These are phyloP conservation scores for Paracyprichromis sp. DNA, from an alignment of 2,113 vertebrate species.

Conservation along the genomic window DNA sequence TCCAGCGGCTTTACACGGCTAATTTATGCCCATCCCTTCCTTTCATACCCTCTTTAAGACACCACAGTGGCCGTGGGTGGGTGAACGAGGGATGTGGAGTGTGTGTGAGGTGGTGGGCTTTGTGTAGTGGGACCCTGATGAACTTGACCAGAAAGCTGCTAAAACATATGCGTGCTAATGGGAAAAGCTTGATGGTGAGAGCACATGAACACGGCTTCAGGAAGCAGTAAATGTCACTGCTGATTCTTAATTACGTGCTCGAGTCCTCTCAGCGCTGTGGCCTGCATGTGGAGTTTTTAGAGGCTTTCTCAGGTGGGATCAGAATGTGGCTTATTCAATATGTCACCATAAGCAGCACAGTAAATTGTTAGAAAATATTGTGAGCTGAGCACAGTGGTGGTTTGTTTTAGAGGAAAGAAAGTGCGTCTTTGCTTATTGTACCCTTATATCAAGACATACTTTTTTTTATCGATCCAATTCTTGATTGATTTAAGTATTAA, in stretches of 20 bases:
- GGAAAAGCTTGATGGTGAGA: slow-evolving; percentile 27
- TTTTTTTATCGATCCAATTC: neutral
- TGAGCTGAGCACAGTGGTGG: neutral
- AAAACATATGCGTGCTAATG: slow-evolving; percentile 46
- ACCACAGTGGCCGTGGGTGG: slow-evolving; percentile 7
- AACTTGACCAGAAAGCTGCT: slow-evolving; percentile 32
- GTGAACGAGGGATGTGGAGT: neutral
- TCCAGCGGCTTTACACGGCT: slow-evolving; percentile 26
- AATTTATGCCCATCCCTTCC: slow-evolving; percentile 50
- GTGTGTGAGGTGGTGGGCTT: neutral
- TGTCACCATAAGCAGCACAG: neutral
- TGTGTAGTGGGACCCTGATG: slow-evolving; percentile 4
- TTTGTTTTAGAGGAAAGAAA: neutral
- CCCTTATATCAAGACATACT: neutral
- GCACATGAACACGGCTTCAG: slow-evolving; percentile 5
- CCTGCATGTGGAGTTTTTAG: neutral
- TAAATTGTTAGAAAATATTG: neutral
- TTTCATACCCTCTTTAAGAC: slow-evolving; percentile 48
- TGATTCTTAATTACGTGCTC: slow-evolving; percentile 38
- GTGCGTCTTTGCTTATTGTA: neutral
- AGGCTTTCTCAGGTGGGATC: slow-evolving; percentile 7
- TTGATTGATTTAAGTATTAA: neutral
- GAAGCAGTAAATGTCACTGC: slow-evolving; percentile 63
- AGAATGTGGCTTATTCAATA: slow-evolving; percentile 10
- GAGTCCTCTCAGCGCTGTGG: neutral